Conservation (phyloP, 2,113 vertebrate species). For the Leptosomus discolor region DNA sequence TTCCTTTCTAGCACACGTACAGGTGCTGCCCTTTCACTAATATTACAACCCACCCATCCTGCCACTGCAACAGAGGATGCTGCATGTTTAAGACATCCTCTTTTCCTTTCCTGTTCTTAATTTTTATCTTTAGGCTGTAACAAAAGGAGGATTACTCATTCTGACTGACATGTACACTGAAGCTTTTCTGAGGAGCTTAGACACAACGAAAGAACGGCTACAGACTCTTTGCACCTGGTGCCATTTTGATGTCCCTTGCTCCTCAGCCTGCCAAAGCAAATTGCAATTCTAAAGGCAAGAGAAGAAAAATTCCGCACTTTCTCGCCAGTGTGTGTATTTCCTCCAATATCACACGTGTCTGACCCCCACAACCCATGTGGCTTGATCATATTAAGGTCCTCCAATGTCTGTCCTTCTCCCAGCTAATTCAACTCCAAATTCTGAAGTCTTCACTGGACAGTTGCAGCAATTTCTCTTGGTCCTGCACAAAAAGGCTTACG, state of each 20-base stretch:
- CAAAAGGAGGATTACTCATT: constrained; percentile 12
- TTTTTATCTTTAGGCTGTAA: not conserved
- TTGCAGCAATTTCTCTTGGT: not conserved
- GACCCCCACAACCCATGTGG: not conserved
- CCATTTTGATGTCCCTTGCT: not conserved
- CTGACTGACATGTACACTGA: not conserved
- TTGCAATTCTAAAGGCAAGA: not conserved
- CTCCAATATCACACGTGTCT: fast-evolving
- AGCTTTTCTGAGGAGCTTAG: constrained; percentile 7
- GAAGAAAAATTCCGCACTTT: not conserved
- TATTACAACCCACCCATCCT: not conserved
- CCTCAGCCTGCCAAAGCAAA: not conserved
- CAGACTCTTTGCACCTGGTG: not conserved
- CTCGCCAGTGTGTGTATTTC: not conserved
- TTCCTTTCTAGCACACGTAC: not conserved
- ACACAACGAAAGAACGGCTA: not conserved
- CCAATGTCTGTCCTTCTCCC: not conserved
- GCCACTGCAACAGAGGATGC: not conserved
- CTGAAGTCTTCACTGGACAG: not conserved
- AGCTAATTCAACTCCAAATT: not conserved
- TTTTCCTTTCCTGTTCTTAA: not conserved
- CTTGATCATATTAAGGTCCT: not conserved
- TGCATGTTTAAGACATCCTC: not conserved
- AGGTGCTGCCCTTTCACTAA: not conserved
- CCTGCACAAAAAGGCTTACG: not conserved